A percentile compares a stretch with the other conserved stretches of the same genome.
phyloP scores from a whole-genome alignment of 2,113 vertebrate genomes.

The Oncorhynchus mykiss region DNA sequence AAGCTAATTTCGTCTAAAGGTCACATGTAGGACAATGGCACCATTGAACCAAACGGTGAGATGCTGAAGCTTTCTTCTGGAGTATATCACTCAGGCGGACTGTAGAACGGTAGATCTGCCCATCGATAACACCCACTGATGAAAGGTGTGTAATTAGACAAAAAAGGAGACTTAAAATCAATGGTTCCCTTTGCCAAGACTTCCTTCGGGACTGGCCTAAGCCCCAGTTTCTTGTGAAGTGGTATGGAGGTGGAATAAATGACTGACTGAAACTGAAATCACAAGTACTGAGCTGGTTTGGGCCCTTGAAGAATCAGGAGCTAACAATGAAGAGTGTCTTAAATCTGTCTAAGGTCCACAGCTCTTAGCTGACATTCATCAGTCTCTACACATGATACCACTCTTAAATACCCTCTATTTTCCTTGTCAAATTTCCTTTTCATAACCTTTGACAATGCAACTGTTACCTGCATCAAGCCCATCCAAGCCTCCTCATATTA shows the following conservation, averaged over 20 bases:
- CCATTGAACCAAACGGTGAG: not conserved
- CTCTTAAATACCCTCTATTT: not conserved
- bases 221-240: conserved; percentile 25
- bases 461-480: too few relatives aligned
- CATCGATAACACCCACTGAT: conserved; percentile 18
- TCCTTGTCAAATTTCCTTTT: not conserved
- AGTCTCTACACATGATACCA: not conserved
- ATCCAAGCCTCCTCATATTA: not conserved
- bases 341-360: not conserved
- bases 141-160: conserved; percentile 41
- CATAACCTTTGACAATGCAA: too few relatives aligned
- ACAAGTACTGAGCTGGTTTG: conserved; percentile 16
- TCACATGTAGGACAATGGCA: conserved; percentile 7
- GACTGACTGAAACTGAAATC: conserved; percentile 31
- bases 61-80: not conserved
- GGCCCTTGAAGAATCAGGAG: conserved; percentile 28
- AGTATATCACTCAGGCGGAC: conserved; percentile 18
- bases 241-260: conserved; percentile 37
- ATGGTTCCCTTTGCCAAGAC: conserved; percentile 18
- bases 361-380: not conserved
- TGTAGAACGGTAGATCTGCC: conserved; percentile 1
- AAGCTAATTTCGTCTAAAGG: conserved; percentile 35
- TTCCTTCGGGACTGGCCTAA: conserved; percentile 25
- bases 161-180: conserved; percentile 38
- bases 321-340: not conserved